phyloP scores from a whole-genome alignment of 2,113 vertebrate species.

The Epinephelus moara region DNA sequence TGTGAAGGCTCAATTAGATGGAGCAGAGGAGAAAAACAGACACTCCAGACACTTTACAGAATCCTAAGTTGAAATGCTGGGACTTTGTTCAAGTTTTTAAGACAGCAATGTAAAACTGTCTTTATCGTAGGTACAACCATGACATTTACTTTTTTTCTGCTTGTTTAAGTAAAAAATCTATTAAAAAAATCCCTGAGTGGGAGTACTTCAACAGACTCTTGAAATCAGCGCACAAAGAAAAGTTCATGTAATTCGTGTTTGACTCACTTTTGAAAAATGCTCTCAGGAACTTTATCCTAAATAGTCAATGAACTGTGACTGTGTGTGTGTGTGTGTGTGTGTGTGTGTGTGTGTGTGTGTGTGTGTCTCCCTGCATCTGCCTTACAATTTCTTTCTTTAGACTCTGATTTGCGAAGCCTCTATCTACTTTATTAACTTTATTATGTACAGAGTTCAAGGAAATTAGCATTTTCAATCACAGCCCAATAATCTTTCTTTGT shows the following conservation, averaged over 20 bases:
- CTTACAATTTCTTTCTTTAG: not conserved
- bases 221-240: slow-evolving; percentile 1
- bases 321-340: not conserved
- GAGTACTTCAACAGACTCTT: slow-evolving; percentile 4
- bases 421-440: not conserved
- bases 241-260: not conserved
- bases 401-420: not conserved
- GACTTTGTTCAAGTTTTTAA: slow-evolving; percentile 5
- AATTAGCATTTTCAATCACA: not conserved
- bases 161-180: slow-evolving; percentile 14
- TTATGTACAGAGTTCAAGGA: not conserved
- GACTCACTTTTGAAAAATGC: slow-evolving; percentile 6
- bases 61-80: slow-evolving; percentile 8
- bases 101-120: not conserved
- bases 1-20: slow-evolving; percentile 8
- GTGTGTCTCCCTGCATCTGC: not conserved
- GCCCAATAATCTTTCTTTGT: not conserved
- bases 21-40: not conserved
- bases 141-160: not conserved
- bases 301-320: slow-evolving; percentile 3
- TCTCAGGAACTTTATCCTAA: not conserved
- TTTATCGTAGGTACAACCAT: not conserved
- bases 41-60: not conserved
- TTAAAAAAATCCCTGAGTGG: slow-evolving; percentile 6
- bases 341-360: too few species aligned